Evolutionary conservation across 1,140 invertebrate genomes (phyloP).

Genomic region (Halictus rubicundus): DNA sequence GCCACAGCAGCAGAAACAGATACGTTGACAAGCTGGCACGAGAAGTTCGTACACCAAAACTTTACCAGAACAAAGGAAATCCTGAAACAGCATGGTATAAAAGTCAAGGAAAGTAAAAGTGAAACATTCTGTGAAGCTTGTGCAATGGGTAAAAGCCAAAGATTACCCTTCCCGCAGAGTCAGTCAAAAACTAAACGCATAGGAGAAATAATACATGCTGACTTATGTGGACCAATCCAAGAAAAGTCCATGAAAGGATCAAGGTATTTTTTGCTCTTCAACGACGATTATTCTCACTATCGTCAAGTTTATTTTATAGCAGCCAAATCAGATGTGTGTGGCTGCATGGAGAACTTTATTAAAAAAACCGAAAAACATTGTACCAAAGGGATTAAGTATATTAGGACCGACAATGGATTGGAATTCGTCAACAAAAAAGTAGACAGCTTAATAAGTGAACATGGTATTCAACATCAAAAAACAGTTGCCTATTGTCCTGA

Average conservation of each 20-base stretch:
- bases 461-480: slow-evolving; percentile 72
- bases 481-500: slow-evolving; percentile 77
- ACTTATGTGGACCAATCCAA: slow-evolving; percentile 62
- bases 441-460: slow-evolving; percentile 56
- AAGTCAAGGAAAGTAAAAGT: slow-evolving; percentile 35
- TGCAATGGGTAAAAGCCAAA: slow-evolving; percentile 71
- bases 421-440: slow-evolving; percentile 74
- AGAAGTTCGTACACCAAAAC: slow-evolving; percentile 74
- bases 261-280: slow-evolving; percentile 72
- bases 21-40: slow-evolving; percentile 69
- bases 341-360: slow-evolving; percentile 72
- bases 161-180: slow-evolving; percentile 62
- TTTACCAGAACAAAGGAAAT: slow-evolving; percentile 55
- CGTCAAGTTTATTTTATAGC: slow-evolving; percentile 73
- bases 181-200: slow-evolving; percentile 49
- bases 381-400: slow-evolving; percentile 63
- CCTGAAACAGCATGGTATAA: slow-evolving; percentile 60
- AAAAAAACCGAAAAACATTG: slow-evolving; percentile 68
- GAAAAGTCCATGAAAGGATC: slow-evolving; percentile 64
- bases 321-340: slow-evolving; percentile 72
- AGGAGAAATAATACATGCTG: slow-evolving; percentile 74
- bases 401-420: slow-evolving; percentile 77
- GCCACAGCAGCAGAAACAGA: too few relatives aligned
- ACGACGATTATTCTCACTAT: slow-evolving; percentile 76
- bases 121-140: slow-evolving; percentile 68